Evolutionary conservation across 2,888 invertebrate species (phyloP).

Genomic region (Drosophila vallismaia): DNA sequence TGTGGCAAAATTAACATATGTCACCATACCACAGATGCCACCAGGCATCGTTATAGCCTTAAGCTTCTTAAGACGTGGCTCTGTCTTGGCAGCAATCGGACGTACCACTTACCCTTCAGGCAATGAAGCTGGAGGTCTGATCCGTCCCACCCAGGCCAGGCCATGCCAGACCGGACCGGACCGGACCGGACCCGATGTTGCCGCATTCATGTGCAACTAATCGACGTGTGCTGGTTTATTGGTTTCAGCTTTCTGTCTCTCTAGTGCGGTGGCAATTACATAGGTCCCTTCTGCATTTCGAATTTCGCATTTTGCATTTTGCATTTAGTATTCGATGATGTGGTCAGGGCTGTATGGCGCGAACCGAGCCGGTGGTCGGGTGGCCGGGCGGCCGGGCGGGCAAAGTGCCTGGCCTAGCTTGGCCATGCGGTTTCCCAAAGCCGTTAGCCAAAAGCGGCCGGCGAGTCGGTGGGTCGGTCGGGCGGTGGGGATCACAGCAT

Average conservation of each 20-base stretch:
- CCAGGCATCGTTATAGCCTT: conserved; percentile 23
- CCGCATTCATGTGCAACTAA: conserved; percentile 68
- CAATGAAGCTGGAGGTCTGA: background rate
- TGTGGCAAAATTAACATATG: background rate
- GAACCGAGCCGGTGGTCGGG: too few relatives aligned
- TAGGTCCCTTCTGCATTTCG: conserved; percentile 61
- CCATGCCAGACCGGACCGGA: background rate
- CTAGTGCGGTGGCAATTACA: conserved; percentile 63
- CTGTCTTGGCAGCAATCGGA: conserved; percentile 17
- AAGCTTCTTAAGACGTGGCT: conserved; percentile 63
- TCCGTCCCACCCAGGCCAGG: background rate
- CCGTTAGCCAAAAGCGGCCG: conserved; percentile 55
- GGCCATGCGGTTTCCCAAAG: conserved; percentile 60
- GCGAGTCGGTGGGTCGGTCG: conserved; percentile 1
- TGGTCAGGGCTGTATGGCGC: conserved; percentile 52
- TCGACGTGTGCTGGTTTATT: conserved; percentile 73
- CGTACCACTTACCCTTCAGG: background rate
- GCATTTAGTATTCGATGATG: conserved; percentile 63
- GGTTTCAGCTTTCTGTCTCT: conserved; percentile 56
- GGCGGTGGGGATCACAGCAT: conserved; percentile 51
- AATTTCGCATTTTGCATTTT: conserved; percentile 51
- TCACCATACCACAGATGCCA: conserved; percentile 1
- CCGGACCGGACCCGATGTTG: conserved; percentile 19
- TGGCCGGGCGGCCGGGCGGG: too few relatives aligned
- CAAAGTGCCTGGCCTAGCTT: conserved; percentile 43